These are phyloP conservation scores for Proteles cristata DNA, from an alignment of 2,113 vertebrate genomes.

Conservation along the genomic window DNA sequence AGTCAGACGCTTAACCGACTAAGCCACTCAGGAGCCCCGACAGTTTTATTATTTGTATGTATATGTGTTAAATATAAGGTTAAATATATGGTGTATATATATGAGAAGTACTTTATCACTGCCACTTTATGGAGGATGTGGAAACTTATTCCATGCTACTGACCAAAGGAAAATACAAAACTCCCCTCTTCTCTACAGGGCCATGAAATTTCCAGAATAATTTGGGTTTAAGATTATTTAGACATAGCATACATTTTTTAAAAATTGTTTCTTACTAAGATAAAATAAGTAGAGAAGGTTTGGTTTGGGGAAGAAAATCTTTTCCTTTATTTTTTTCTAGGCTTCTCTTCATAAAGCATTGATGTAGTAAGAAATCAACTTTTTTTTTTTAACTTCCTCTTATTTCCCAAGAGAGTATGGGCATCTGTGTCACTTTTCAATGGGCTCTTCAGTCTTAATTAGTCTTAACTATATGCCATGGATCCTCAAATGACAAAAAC, in stretches of 20 bases:
- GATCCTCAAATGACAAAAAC: background rate
- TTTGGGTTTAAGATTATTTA: background rate
- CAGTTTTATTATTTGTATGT: background rate
- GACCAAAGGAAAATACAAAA: background rate
- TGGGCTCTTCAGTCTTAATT: slow-evolving; percentile 44
- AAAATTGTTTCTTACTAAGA: slow-evolving; percentile 32
- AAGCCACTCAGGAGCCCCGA: too few relatives aligned
- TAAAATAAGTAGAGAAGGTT: slow-evolving; percentile 5
- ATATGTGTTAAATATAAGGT: background rate
- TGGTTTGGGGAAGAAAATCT: background rate
- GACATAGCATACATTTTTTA: background rate
- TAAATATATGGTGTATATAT: background rate
- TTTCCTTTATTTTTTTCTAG: background rate
- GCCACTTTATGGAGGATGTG: background rate
- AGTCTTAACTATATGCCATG: background rate
- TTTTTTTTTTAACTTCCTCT: slow-evolving; percentile 16
- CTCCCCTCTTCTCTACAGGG: background rate
- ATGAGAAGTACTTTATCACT: background rate
- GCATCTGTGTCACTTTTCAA: slow-evolving; percentile 60
- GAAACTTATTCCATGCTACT: background rate
- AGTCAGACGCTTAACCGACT: too few relatives aligned
- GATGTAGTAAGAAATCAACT: background rate
- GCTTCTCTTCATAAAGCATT: slow-evolving; percentile 19
- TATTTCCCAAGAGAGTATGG: slow-evolving; percentile 32
- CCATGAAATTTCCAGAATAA: background rate